phyloP scores from a whole-genome alignment of 2,888 invertebrate species.

The Corythucha ciliata region DNA sequence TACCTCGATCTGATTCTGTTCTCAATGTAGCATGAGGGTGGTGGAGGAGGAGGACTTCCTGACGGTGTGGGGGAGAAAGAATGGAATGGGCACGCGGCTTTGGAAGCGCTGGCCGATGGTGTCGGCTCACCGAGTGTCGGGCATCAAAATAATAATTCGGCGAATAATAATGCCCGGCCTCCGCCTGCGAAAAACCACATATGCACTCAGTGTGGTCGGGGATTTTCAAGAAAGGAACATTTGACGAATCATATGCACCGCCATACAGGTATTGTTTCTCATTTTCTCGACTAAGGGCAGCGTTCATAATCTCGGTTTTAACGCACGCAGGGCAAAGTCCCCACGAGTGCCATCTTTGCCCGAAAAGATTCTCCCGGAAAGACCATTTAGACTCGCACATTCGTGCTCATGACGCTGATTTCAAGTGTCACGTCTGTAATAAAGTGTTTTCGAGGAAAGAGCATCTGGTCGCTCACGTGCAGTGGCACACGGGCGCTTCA shows the following conservation, averaged over 20 bases:
- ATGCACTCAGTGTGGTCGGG: slow-evolving; percentile 62
- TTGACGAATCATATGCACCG: slow-evolving; percentile 74
- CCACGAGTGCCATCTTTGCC: slow-evolving; percentile 38
- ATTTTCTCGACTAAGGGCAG: too few species aligned
- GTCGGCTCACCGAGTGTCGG: background rate
- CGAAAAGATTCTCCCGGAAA: slow-evolving; percentile 41
- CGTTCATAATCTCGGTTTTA: too few species aligned
- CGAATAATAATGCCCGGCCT: slow-evolving; percentile 2
- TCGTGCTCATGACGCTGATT: slow-evolving; percentile 40
- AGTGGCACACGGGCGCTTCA: slow-evolving; percentile 48
- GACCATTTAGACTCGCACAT: slow-evolving; percentile 40
- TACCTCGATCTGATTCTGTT: background rate
- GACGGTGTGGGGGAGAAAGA: slow-evolving; percentile 16
- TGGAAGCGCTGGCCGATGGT: slow-evolving; percentile 5
- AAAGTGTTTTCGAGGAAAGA: slow-evolving; percentile 82
- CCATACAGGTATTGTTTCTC: slow-evolving; percentile 46
- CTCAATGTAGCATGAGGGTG: slow-evolving; percentile 3
- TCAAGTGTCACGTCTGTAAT: slow-evolving; percentile 39
- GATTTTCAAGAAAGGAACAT: slow-evolving; percentile 78
- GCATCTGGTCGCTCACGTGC: slow-evolving; percentile 46
- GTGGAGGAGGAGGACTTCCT: slow-evolving; percentile 14
- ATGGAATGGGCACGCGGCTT: slow-evolving; percentile 17
- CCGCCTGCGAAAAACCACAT: slow-evolving; percentile 17
- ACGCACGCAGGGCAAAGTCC: slow-evolving; percentile 41
- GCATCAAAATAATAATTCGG: too few species aligned